phyloP scores from a whole-genome alignment of 2,888 invertebrate species.

The Blastobasis adustella region DNA sequence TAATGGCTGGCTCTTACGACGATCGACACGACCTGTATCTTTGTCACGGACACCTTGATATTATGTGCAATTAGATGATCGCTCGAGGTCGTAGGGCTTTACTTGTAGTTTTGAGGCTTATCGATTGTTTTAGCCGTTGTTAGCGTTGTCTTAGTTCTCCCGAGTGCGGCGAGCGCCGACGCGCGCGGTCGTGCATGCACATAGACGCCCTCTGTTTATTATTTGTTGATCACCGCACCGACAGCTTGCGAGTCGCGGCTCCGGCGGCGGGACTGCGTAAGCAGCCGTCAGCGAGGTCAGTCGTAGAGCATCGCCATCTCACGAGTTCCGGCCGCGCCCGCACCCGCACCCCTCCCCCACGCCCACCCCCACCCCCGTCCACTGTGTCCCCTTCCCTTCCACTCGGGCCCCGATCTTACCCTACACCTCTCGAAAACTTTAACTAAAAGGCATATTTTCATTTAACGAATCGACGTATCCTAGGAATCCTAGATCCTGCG shows the following conservation, averaged over 20 bases:
- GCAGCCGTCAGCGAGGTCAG: conserved; percentile 64
- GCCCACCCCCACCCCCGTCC: conserved; percentile 29
- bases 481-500: conserved; percentile 17
- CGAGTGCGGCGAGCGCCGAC: conserved; percentile 70
- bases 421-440: too few relatives aligned
- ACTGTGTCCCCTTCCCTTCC: conserved; percentile 21
- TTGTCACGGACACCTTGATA: conserved; percentile 55
- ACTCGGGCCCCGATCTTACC: conserved; percentile 9
- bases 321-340: conserved; percentile 64
- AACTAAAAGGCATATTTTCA: not conserved
- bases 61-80: conserved; percentile 53
- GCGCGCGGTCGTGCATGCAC: conserved; percentile 71
- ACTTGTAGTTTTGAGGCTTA: conserved; percentile 76
- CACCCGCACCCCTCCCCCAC: conserved; percentile 21
- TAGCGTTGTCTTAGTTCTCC: conserved; percentile 73
- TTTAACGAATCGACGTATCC: not conserved
- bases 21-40: conserved; percentile 58
- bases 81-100: conserved; percentile 75
- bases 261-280: conserved; percentile 47
- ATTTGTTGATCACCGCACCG: conserved; percentile 72
- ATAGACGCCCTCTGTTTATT: conserved; percentile 70
- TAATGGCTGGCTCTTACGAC: conserved; percentile 68
- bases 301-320: conserved; percentile 74
- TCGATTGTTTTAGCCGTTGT: conserved; percentile 75
- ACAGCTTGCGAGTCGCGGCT: conserved; percentile 68